These are phyloP conservation scores for Ichneumon xanthorius DNA, from an alignment of 2,888 invertebrate species.

Conservation along the genomic window DNA sequence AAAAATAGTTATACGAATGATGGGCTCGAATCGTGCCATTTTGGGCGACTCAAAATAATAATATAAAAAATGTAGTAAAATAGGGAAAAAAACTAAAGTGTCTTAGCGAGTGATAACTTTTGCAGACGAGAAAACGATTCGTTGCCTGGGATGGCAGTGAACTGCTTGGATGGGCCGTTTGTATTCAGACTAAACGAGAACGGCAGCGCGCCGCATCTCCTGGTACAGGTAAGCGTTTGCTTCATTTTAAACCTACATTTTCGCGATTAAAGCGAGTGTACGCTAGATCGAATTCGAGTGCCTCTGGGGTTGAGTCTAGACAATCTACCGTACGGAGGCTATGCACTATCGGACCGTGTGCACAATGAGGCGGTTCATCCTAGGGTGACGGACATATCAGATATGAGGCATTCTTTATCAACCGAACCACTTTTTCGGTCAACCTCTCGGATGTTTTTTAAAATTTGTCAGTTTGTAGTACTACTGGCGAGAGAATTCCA, in stretches of 20 bases:
- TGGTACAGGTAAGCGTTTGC: slow-evolving; percentile 88
- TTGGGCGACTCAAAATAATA: neutral
- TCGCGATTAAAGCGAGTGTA: too few species aligned
- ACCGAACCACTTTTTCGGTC: too few species aligned
- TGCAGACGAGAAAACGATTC: slow-evolving; percentile 5
- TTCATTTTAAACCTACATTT: neutral
- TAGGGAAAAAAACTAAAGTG: neutral
- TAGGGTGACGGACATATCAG: too few species aligned
- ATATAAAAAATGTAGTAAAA: neutral
- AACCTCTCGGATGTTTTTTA: too few species aligned
- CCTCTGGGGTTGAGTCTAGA: neutral
- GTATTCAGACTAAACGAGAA: slow-evolving; percentile 91
- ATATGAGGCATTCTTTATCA: too few species aligned
- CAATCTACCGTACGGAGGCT: too few species aligned
- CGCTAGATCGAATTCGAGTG: neutral
- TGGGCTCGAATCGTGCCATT: neutral
- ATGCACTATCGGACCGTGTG: too few species aligned
- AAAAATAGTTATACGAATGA: neutral
- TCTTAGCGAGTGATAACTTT: neutral
- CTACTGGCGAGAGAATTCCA: too few species aligned
- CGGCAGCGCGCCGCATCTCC: slow-evolving; percentile 90
- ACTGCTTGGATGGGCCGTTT: slow-evolving; percentile 88
- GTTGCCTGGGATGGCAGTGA: slow-evolving; percentile 72
- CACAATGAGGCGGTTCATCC: too few species aligned
- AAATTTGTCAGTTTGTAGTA: too few species aligned